Percentiles rank a stretch among this genome's conserved stretches.
phyloP scores from a whole-genome alignment of 2,888 invertebrate genomes.

The Limnephilus lunatus region DNA sequence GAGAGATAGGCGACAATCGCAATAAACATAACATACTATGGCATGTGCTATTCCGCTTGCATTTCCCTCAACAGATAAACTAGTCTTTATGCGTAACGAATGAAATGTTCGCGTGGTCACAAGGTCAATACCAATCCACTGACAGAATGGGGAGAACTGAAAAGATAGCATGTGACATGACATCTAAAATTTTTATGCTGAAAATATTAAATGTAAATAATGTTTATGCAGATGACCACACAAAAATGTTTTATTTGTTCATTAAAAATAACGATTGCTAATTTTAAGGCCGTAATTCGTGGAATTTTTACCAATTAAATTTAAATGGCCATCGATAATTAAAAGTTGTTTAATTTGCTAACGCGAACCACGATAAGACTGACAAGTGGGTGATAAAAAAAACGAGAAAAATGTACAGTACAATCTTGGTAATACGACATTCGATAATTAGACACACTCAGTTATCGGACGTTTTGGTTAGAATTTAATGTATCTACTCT shows the following conservation, averaged over 20 bases:
- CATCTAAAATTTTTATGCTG: neutral
- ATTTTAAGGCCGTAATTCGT: neutral
- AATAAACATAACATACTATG: neutral
- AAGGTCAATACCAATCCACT: slow-evolving; percentile 1
- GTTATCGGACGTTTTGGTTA: neutral
- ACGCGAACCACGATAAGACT: neutral
- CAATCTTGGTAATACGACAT: too few relatives aligned
- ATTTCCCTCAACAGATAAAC: slow-evolving; percentile 6
- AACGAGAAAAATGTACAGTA: neutral
- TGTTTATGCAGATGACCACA: neutral
- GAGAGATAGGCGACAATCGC: neutral
- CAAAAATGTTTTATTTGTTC: neutral
- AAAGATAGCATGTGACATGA: neutral
- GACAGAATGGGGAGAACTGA: neutral
- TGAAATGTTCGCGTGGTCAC: slow-evolving; percentile 12
- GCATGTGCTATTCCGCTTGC: neutral
- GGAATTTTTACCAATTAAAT: neutral
- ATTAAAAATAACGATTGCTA: slow-evolving; percentile 1
- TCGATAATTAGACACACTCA: neutral
- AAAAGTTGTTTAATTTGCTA: neutral
- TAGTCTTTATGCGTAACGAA: slow-evolving; percentile 11
- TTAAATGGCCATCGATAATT: neutral
- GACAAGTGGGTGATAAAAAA: neutral
- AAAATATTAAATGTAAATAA: neutral
- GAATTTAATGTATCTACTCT: neutral